Conservation (phyloP, 2,797 vertebrate genomes). For the Malacoctenus gilli region DNA sequence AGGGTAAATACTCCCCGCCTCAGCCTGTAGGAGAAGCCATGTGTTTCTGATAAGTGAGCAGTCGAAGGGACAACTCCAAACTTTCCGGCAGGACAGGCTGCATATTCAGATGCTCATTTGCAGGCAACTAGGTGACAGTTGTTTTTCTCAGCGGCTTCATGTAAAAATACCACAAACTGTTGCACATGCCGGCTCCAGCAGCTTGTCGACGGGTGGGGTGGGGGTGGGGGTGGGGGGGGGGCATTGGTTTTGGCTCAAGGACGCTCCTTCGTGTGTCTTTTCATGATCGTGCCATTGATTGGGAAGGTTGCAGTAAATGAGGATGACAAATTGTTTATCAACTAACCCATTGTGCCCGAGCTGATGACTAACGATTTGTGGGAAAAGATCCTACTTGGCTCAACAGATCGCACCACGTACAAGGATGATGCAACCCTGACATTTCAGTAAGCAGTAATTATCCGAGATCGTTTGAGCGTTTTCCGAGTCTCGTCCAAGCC, state of each 20-base stretch:
- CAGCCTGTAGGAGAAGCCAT: slow-evolving; percentile 40
- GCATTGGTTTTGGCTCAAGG: too few relatives aligned
- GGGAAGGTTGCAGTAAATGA: slow-evolving; percentile 56
- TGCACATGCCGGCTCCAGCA: not conserved
- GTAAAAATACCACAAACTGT: slow-evolving; percentile 30
- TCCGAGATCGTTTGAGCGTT: slow-evolving; percentile 44
- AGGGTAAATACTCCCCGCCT: slow-evolving; percentile 43
- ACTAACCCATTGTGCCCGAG: slow-evolving; percentile 54
- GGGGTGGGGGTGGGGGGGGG: too few relatives aligned
- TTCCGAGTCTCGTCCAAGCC: too few relatives aligned
- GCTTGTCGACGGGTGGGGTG: too few relatives aligned
- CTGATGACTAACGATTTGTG: slow-evolving; percentile 71
- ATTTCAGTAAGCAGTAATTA: slow-evolving; percentile 59
- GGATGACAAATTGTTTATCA: slow-evolving; percentile 64
- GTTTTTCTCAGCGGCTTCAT: slow-evolving; percentile 6
- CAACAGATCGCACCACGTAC: slow-evolving; percentile 57
- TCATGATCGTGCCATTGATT: slow-evolving; percentile 53
- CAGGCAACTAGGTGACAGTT: slow-evolving; percentile 48
- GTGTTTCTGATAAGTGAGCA: slow-evolving; percentile 63
- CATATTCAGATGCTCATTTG: slow-evolving; percentile 27
- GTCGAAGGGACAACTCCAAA: slow-evolving; percentile 34
- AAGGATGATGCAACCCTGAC: slow-evolving; percentile 68
- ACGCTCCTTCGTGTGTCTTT: slow-evolving; percentile 21
- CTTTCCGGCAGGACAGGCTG: slow-evolving; percentile 25
- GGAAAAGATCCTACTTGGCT: slow-evolving; percentile 70